These are phyloP conservation scores for Phaenicophaeus curvirostris DNA, from an alignment of 2,797 vertebrate genomes.

Conservation along the genomic window DNA sequence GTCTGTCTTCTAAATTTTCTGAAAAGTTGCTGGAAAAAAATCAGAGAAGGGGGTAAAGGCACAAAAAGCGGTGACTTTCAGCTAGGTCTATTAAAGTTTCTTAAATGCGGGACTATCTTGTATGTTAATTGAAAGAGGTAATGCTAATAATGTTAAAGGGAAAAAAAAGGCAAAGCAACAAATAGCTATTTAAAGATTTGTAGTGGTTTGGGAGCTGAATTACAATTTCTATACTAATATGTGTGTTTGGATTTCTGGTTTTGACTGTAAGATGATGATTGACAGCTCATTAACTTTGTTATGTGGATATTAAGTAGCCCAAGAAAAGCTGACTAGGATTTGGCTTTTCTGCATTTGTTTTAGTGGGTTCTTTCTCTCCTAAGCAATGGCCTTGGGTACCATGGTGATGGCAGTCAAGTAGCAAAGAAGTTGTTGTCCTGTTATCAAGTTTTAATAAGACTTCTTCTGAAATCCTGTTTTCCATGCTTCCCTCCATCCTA, in stretches of 20 bases:
- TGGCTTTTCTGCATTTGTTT: not conserved
- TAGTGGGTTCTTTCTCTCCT: not conserved
- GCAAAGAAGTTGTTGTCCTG: slow-evolving; percentile 11
- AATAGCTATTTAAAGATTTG: not conserved
- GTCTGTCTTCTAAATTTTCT: not conserved
- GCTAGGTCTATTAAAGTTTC: not conserved
- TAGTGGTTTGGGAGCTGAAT: not conserved
- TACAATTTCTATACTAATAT: not conserved
- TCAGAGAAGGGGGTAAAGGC: not conserved
- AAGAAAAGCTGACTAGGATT: not conserved
- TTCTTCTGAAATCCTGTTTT: not conserved
- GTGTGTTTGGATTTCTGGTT: not conserved
- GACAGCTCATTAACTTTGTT: not conserved
- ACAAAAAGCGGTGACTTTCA: not conserved
- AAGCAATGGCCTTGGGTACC: not conserved
- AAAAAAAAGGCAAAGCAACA: not conserved
- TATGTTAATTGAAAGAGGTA: not conserved
- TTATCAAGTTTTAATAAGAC: not conserved
- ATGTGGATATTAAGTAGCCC: not conserved
- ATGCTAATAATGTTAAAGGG: not conserved
- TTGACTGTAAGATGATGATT: not conserved
- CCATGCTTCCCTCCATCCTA: not conserved
- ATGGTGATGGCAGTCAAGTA: slow-evolving; percentile 4
- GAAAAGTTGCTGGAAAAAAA: not conserved
- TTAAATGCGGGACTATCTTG: not conserved